Percentiles rank a stretch among this genome's conserved stretches.
Conservation (phyloP, 2,888 invertebrate genomes). For the Hanleya hanleyi region DNA sequence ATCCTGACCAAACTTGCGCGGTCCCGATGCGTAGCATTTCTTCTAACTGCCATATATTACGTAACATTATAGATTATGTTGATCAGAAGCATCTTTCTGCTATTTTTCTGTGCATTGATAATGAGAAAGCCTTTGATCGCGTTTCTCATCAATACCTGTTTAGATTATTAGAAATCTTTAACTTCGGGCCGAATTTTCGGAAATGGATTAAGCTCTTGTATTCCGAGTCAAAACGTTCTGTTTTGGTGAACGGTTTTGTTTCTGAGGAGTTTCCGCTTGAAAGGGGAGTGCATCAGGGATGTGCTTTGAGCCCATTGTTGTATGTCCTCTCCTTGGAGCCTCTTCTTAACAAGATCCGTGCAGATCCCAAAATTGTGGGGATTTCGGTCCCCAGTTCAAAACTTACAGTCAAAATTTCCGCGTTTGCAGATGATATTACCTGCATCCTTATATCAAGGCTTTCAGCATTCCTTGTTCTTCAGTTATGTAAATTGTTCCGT, state of each 20-base stretch:
- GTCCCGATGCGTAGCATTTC: slow-evolving; percentile 40
- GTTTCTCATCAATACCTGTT: slow-evolving; percentile 40
- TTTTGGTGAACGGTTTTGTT: background rate
- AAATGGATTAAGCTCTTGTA: slow-evolving; percentile 31
- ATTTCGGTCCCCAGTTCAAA: slow-evolving; percentile 19
- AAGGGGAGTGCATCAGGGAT: background rate
- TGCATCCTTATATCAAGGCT: background rate
- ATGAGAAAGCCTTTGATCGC: slow-evolving; percentile 48
- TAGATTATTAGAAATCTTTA: slow-evolving; percentile 33
- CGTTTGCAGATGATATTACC: slow-evolving; percentile 21
- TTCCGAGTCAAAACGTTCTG: background rate
- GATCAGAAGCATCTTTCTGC: slow-evolving; percentile 33
- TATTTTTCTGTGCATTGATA: slow-evolving; percentile 41
- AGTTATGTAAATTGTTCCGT: slow-evolving; percentile 9
- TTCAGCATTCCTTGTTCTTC: background rate
- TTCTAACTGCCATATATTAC: slow-evolving; percentile 39
- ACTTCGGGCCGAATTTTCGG: slow-evolving; percentile 37
- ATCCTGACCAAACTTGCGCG: slow-evolving; percentile 41
- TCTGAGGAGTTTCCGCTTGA: background rate
- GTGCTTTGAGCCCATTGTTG: background rate
- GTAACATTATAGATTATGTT: slow-evolving; percentile 40
- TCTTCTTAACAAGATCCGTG: background rate
- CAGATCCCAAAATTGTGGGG: slow-evolving; percentile 19
- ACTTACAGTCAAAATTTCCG: slow-evolving; percentile 12
- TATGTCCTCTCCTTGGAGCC: too few species aligned